phyloP scores from a whole-genome alignment of 2,888 invertebrate genomes.

The Ashinkailepas kermadecensis region DNA sequence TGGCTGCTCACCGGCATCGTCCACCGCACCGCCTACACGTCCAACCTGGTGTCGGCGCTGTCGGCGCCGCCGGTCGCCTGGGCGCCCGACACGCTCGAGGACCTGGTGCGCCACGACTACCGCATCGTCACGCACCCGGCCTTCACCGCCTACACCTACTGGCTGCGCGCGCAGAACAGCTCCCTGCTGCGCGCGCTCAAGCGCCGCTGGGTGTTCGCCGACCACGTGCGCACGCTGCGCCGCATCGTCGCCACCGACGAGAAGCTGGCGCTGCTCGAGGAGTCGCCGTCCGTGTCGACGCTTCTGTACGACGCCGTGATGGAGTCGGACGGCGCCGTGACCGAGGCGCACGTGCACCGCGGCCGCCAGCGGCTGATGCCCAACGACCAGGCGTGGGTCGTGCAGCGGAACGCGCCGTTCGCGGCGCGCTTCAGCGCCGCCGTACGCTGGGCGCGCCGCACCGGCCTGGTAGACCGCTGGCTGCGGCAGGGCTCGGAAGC shows the following conservation, averaged over 20 bases:
- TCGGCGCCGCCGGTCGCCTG: neutral
- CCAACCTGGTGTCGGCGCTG: slow-evolving; percentile 1
- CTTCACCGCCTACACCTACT: neutral
- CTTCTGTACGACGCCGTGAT: too few species aligned
- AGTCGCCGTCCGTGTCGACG: neutral
- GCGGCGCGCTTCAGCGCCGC: too few species aligned
- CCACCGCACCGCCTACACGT: slow-evolving; percentile 9
- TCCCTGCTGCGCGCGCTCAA: neutral
- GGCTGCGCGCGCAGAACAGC: slow-evolving; percentile 2
- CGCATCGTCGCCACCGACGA: neutral
- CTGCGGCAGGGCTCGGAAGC: too few species aligned
- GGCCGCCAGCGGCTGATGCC: too few species aligned
- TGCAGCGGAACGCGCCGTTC: too few species aligned
- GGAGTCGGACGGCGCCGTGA: too few species aligned
- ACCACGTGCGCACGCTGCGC: neutral
- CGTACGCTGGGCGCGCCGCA: too few species aligned
- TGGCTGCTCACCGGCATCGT: slow-evolving; percentile 3
- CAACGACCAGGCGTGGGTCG: too few species aligned
- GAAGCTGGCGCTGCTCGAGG: neutral
- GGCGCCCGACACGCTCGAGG: neutral
- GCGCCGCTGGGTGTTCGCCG: neutral
- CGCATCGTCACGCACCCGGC: neutral
- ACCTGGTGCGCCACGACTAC: neutral
- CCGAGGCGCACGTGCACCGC: too few species aligned
- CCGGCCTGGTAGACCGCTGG: too few species aligned